Evolutionary conservation across 2,113 vertebrate genomes (phyloP).

Genomic region (Romanogobio albipinnatus): DNA sequence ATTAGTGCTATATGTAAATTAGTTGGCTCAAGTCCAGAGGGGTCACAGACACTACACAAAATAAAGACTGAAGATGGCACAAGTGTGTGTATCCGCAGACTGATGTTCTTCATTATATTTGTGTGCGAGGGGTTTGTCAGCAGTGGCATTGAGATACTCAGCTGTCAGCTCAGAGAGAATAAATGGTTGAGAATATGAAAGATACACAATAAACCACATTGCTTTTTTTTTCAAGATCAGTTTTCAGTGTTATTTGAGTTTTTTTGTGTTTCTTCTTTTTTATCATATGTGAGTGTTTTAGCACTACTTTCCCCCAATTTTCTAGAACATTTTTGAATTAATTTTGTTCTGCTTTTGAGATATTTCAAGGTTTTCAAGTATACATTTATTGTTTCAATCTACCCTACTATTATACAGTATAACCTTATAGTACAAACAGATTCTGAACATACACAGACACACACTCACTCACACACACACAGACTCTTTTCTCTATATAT

Average conservation of each 20-base stretch:
- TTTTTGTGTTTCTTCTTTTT: neutral
- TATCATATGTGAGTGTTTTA: neutral
- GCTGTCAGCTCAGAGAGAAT: neutral
- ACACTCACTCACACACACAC: conserved; percentile 12
- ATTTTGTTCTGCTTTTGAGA: neutral
- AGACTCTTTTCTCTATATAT: conserved; percentile 17
- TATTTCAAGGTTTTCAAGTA: neutral
- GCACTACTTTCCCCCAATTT: neutral
- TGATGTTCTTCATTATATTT: neutral
- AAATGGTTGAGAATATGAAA: neutral
- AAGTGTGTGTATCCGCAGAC: conserved; percentile 58
- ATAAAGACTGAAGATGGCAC: conserved; percentile 93
- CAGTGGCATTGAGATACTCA: neutral
- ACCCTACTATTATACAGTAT: neutral
- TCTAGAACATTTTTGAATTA: neutral
- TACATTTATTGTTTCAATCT: neutral
- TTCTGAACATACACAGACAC: neutral
- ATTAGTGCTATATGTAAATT: conserved; percentile 88
- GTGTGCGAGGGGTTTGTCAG: neutral
- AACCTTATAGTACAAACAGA: neutral
- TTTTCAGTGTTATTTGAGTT: neutral
- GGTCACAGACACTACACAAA: conserved; percentile 89
- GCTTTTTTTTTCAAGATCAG: neutral
- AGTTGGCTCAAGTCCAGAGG: conserved; percentile 88
- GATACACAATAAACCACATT: neutral